phyloP scores from a whole-genome alignment of 2,888 invertebrate species.

The Diplolepis rosae region DNA sequence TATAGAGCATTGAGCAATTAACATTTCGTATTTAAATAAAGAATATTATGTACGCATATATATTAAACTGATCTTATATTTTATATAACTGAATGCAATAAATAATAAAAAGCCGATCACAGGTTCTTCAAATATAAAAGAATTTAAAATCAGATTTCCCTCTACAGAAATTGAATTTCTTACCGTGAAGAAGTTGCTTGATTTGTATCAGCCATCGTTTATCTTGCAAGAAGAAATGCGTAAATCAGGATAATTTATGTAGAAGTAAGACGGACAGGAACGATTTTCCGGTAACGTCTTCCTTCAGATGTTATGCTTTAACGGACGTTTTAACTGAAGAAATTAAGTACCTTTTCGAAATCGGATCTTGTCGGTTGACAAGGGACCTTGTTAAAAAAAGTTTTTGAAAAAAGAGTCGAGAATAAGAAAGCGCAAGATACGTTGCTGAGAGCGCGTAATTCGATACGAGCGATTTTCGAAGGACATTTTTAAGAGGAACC shows the following conservation, averaged over 20 bases:
- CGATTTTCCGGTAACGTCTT: conserved; percentile 27
- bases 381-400: conserved; percentile 28
- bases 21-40: no score
- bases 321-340: conserved; percentile 6
- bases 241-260: conserved; percentile 31
- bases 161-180: background rate
- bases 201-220: conserved; percentile 20
- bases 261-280: background rate
- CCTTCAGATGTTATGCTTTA: conserved; percentile 5
- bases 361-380: background rate
- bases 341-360: conserved; percentile 20
- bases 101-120: background rate
- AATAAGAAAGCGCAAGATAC: conserved; percentile 10
- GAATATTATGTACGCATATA: no score
- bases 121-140: background rate
- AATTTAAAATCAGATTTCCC: background rate
- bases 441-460: conserved; percentile 40
- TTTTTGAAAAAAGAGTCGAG: background rate
- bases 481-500: conserved; percentile 50
- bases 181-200: background rate
- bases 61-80: no score
- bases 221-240: conserved; percentile 6
- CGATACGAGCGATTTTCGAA: conserved; percentile 50
- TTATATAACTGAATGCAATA: no score
- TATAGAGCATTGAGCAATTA: no score